phyloP scores from a whole-genome alignment of 2,797 vertebrate genomes.

The Alcedo atthis region DNA sequence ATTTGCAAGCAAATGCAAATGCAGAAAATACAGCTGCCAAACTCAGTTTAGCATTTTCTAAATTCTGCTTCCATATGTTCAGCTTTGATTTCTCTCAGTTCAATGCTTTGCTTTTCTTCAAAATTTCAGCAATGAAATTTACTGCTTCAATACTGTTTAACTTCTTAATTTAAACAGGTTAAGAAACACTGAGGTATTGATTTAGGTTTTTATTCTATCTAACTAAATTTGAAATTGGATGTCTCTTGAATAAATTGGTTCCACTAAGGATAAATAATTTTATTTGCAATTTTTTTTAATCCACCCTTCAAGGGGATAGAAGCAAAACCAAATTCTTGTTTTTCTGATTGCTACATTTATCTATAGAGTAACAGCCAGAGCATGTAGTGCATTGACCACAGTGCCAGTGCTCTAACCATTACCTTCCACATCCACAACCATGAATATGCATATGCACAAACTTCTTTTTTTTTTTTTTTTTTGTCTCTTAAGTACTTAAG shows the following conservation, averaged over 20 bases:
- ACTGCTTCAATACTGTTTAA: background rate
- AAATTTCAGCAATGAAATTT: background rate
- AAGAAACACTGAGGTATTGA: background rate
- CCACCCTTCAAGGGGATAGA: background rate
- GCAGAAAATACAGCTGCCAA: background rate
- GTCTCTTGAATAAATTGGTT: background rate
- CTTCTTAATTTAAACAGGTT: background rate
- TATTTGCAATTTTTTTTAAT: background rate
- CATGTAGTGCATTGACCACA: background rate
- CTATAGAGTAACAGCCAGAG: background rate
- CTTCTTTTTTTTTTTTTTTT: background rate
- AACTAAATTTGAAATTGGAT: background rate
- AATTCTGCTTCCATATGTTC: constrained; percentile 9
- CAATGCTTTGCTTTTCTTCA: background rate
- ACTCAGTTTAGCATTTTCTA: constrained; percentile 4
- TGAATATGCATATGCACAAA: background rate
- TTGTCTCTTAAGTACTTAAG: background rate
- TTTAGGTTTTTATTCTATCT: background rate
- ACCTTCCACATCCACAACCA: background rate
- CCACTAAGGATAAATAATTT: background rate
- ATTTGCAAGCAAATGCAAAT: constrained; percentile 3
- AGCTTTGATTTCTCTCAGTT: background rate
- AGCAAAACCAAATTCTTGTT: background rate
- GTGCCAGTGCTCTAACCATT: background rate
- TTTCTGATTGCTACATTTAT: background rate